Conservation (phyloP, 2,888 invertebrate species). For the Cylloceria caligata region DNA sequence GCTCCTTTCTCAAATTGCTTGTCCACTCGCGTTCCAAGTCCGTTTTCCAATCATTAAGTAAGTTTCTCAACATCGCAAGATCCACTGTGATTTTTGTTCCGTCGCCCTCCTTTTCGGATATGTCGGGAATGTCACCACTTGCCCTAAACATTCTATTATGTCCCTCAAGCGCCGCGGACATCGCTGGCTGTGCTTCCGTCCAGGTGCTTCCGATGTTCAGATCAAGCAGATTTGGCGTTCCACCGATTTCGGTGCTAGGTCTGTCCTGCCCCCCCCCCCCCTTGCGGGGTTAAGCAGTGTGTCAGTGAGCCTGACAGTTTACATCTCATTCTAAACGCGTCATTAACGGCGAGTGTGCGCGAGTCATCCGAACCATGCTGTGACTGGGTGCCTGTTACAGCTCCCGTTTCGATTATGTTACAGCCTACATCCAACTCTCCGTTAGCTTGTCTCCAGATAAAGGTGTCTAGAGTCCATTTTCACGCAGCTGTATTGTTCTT, state of each 20-base stretch:
- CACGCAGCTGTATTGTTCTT: background rate
- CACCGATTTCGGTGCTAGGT: background rate
- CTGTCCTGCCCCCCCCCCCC: background rate
- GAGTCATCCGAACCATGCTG: background rate
- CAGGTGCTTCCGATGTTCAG: too few relatives aligned
- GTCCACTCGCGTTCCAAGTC: too few relatives aligned
- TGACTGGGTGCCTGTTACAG: background rate
- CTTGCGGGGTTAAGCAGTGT: too few relatives aligned
- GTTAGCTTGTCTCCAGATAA: background rate
- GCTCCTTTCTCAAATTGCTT: too few relatives aligned
- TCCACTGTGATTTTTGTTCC: background rate
- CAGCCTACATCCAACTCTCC: too few relatives aligned
- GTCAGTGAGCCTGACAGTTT: too few relatives aligned
- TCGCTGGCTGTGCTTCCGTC: too few relatives aligned
- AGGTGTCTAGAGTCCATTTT: background rate
- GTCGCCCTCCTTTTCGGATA: background rate
- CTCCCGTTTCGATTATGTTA: background rate
- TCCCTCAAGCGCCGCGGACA: background rate
- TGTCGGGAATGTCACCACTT: background rate
- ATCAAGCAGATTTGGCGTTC: too few relatives aligned
- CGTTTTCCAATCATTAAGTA: too few relatives aligned
- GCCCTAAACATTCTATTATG: background rate
- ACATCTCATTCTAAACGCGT: background rate
- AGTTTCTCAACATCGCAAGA: too few relatives aligned
- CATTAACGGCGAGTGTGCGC: background rate